Percentiles rank a stretch among this genome's conserved stretches.
These are phyloP conservation scores for Sebastes fasciatus DNA, from an alignment of 2,113 vertebrate species.

Conservation along the genomic window DNA sequence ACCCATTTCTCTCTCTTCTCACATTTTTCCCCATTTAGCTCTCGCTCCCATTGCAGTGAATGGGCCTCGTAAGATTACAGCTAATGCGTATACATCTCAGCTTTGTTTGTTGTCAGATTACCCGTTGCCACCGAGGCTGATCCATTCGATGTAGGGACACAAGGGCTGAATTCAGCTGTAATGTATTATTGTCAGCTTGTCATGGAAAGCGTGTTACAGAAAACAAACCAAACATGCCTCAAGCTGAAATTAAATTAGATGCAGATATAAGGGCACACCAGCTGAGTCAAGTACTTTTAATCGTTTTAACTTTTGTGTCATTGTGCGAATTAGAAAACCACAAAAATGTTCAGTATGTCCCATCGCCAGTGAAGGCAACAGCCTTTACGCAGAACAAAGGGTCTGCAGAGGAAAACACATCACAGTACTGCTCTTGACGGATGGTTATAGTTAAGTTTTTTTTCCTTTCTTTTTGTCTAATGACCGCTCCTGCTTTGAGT, in stretches of 20 bases:
- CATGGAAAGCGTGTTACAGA: slow-evolving; percentile 1
- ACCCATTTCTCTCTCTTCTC: slow-evolving; percentile 34
- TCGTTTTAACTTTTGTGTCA: slow-evolving; percentile 34
- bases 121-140: slow-evolving; percentile 29
- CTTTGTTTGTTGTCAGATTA: slow-evolving; percentile 40
- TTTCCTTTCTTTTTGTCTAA: slow-evolving; percentile 58
- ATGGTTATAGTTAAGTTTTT: slow-evolving; percentile 38
- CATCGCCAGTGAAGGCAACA: slow-evolving; percentile 39
- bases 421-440: slow-evolving; percentile 51
- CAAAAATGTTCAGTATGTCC: slow-evolving; percentile 44
- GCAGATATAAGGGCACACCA: slow-evolving; percentile 37
- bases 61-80: slow-evolving; percentile 37
- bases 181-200: slow-evolving; percentile 27
- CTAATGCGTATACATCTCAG: slow-evolving; percentile 48
- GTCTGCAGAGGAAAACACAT: slow-evolving; percentile 27
- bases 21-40: slow-evolving; percentile 49
- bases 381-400: slow-evolving; percentile 59
- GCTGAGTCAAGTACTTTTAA: slow-evolving; percentile 11
- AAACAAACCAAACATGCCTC: slow-evolving; percentile 32
- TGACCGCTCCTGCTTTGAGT: slow-evolving; percentile 71
- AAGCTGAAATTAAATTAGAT: slow-evolving; percentile 47
- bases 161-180: slow-evolving; percentile 17
- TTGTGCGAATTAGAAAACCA: slow-evolving; percentile 44
- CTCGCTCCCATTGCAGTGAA: slow-evolving; percentile 34
- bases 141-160: slow-evolving; percentile 33